Base-by-base conservation (phyloP, 2,888 invertebrate genomes). In the Agrotis ipsilon region DNA sequence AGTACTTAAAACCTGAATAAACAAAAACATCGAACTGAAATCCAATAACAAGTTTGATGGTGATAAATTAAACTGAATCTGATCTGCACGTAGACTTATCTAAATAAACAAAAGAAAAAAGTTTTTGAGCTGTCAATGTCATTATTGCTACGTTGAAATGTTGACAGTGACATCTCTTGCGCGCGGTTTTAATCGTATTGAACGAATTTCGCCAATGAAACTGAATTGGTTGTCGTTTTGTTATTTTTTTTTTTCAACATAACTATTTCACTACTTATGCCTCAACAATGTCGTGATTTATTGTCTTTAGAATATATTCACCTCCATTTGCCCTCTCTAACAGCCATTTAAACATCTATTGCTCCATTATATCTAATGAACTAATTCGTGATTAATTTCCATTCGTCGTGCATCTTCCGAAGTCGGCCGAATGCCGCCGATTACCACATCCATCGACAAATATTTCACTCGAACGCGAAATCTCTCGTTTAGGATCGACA, bases 391-490 rank as follows among this genome's bases (percentile, higher is more conserved):
- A 72, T 68, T 61, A 78, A 80, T 79, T 72, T 45, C 48, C 24
- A 59, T 71, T 70, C 49, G 71, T 68, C 82, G 75, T 76, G 71
- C 75, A 79, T 79, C 82, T 71, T 73, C 81, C 57, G 39, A 71
- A 79, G 39, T 75, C 67, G 70, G 55, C 18, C 70, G n/a, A 60
- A 61, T 59, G 24, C 55, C 61, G 51, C 57, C 19, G 21, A 81
- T 89, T 88, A 79, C 87, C 49, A 85, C 80, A 89, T 75, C 76
- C 57, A 81, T 86, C 87, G 82, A 87, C 83, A 89, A 89, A 89
- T 87, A 88, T 87, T 84, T 89, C 87, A 87, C 86, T 86, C 75
- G 80, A 83, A 88, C 78, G 76, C 85, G 78, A 86, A 83, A 85
- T 86, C 77, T 80, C 81, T 83, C 85, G 82, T 82, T 85, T 84